These are phyloP conservation scores for Lontra canadensis DNA, from an alignment of 2,113 vertebrate genomes.

Conservation along the genomic window DNA sequence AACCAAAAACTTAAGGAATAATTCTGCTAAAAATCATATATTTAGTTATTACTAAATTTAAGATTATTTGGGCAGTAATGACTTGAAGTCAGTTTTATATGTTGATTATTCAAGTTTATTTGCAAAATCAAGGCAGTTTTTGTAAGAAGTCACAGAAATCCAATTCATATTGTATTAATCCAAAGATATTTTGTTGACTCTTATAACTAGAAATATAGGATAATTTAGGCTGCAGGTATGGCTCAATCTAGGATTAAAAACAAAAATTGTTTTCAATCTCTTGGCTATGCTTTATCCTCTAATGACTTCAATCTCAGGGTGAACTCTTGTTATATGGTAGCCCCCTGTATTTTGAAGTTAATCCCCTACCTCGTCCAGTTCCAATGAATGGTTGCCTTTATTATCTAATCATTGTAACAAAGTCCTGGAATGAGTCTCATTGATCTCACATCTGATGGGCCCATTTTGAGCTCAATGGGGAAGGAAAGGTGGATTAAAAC, in stretches of 20 bases:
- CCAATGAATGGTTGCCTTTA: neutral
- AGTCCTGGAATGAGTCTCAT: neutral
- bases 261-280: neutral
- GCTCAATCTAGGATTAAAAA: neutral
- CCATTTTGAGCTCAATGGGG: neutral
- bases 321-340: neutral
- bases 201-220: neutral
- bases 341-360: neutral
- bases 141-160: neutral
- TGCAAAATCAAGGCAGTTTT: neutral
- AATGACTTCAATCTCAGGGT: neutral
- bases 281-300: neutral
- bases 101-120: neutral
- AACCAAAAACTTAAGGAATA: neutral
- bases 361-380: neutral
- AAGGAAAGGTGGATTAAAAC: neutral
- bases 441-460: neutral
- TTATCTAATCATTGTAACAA: neutral
- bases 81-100: neutral
- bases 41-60: neutral
- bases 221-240: neutral
- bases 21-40: neutral
- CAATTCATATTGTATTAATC: neutral
- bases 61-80: neutral
- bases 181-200: neutral